phyloP scores from a whole-genome alignment of 2,797 vertebrate species.

The Mormyrops attenuatus region DNA sequence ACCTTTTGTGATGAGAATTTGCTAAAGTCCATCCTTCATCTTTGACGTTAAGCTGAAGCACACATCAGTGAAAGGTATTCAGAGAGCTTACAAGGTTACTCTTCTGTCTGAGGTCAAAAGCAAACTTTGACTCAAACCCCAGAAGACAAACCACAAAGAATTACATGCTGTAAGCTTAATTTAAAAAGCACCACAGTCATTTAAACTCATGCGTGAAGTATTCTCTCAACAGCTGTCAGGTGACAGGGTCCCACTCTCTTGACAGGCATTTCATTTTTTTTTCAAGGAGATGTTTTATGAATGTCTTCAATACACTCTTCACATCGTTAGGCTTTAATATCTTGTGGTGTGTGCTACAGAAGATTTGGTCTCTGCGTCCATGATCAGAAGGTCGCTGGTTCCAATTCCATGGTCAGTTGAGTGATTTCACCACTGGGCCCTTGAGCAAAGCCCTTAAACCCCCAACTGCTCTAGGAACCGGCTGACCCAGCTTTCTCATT shows the following conservation, averaged over 20 bases:
- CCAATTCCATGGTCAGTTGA: not conserved
- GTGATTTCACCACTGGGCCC: not conserved
- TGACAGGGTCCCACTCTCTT: not conserved
- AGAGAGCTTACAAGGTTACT: not conserved
- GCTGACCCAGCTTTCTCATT: not conserved
- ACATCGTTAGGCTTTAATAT: not conserved
- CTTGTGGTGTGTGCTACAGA: not conserved
- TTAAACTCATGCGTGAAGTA: not conserved
- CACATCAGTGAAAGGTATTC: not conserved
- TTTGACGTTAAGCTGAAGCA: not conserved
- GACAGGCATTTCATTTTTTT: not conserved
- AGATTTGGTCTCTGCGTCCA: not conserved
- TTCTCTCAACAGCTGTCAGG: not conserved
- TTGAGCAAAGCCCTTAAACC: not conserved
- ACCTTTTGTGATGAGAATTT: not conserved
- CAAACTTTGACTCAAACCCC: not conserved
- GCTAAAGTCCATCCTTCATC: not conserved
- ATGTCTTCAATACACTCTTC: not conserved
- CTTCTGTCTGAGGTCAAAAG: not conserved
- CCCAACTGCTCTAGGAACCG: not conserved
- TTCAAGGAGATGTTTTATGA: not conserved
- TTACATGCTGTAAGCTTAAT: not conserved
- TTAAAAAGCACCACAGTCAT: not conserved
- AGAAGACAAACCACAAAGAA: constrained; percentile 3
- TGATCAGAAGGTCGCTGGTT: not conserved